Evolutionary conservation across 1,140 invertebrate species (phyloP), one percentile per base, ranked within the genome.

Genomic region (Melipona quadrifasciata): DNA sequence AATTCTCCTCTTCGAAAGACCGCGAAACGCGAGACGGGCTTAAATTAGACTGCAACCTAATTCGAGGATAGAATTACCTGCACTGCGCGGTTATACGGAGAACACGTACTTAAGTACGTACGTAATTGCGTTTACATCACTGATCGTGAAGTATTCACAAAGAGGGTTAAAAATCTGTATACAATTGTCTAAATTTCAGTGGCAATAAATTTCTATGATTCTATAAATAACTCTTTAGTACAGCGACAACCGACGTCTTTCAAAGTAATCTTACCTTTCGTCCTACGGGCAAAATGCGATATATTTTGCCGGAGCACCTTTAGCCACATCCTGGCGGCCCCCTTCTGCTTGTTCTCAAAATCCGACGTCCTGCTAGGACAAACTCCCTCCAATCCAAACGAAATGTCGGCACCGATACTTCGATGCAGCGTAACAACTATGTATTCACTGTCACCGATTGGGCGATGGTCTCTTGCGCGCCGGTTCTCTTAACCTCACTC

Each of bases 221-320:
- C 61, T 71, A 78, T 78, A 83, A 83, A 78, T 83, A 83, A 21
- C 5, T 34, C 19, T 47, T 10, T 61, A 21, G 31, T 5, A 39
- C 39, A 31, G 14, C 57, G 24, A 72, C 34, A 72, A 61, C 58
- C 24, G 34, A 65, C 14, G 47, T 64, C 8, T n/a, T n/a, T 68
- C n/a, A 67, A 71, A 1, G 67, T 31, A 17, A 34, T 53, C 77
- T 90, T 91, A 94, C 94, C 93, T 92, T 93, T 94, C 53, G 91
- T 91, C 78, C 93, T 90, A 10, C 94, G 92, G 55, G 94, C 90
- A 24, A 94, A 78, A 57, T 94, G 92, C 2, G 92, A 91, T 79
- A 94, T 90, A 82, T 94, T 94, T 72, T 94, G 93, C 64, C 93
- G 88, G 4, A 94, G 78, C 58, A 94, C 91, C 84, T 94, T 94